A percentile compares a stretch with the other conserved stretches of the same genome.
phyloP scores from a whole-genome alignment of 2,113 vertebrate species.

The Lepus timidus region DNA sequence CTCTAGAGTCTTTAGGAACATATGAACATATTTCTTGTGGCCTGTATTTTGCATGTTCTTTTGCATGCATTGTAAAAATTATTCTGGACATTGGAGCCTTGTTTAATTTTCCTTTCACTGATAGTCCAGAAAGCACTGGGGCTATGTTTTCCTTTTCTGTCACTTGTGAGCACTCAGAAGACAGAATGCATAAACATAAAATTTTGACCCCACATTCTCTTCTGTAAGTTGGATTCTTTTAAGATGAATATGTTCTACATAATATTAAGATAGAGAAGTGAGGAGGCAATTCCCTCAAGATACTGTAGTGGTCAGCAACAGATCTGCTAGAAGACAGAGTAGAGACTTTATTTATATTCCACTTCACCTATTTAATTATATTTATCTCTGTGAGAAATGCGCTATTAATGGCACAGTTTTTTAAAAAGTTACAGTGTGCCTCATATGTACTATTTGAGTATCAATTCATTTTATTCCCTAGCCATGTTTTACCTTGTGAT shows the following conservation, averaged over 20 bases:
- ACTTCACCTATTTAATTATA: slow-evolving; percentile 22
- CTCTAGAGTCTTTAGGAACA: slow-evolving; percentile 19
- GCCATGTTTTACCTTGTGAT: slow-evolving; percentile 7
- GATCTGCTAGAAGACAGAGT: neutral
- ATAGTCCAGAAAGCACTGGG: slow-evolving; percentile 60
- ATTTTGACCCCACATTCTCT: slow-evolving; percentile 21
- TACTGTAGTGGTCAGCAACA: neutral
- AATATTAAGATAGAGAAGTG: neutral
- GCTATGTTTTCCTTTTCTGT: slow-evolving; percentile 76
- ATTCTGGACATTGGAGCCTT: slow-evolving; percentile 34
- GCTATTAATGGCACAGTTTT: slow-evolving; percentile 9
- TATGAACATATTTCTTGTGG: neutral
- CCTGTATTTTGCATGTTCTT: slow-evolving; percentile 35
- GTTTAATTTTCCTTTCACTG: slow-evolving; percentile 70
- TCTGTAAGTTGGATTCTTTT: slow-evolving; percentile 17
- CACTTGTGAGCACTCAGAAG: slow-evolving; percentile 63
- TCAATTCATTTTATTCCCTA: neutral
- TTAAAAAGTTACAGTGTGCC: neutral
- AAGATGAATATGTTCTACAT: slow-evolving; percentile 10
- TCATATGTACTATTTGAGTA: neutral
- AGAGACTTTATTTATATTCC: neutral
- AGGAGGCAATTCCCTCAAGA: neutral
- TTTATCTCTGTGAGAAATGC: slow-evolving; percentile 14
- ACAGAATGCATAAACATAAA: slow-evolving; percentile 58
- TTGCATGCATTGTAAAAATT: slow-evolving; percentile 55